Evolutionary conservation across 2,797 vertebrate species (phyloP), one percentile per base, ranked within the genome.

Genomic region (Mormyrus proboscirostris): DNA sequence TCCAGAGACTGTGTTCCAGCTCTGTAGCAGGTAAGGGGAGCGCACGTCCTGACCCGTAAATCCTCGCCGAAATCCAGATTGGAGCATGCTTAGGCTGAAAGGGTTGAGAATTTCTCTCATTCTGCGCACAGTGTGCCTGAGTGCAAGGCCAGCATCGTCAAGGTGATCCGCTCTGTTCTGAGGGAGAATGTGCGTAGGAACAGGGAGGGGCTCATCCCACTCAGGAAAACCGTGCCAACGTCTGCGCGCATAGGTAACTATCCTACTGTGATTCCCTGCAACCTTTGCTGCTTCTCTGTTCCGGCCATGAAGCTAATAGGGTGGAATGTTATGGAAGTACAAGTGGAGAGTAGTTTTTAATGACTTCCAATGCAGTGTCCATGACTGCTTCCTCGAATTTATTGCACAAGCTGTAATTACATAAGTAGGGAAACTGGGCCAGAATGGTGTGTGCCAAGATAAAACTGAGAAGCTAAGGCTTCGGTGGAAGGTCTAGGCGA

Each of bases 91-190:
- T 85, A 50, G 22, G 10, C 7, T 22, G 88, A 25, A 41, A 41
- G 4, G 47, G 12, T 6, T 14, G 25, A 19, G 19, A 57, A 19
- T 29, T 29, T 90, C 38, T 38, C 49, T 91, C 89, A 44, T 90
- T 90, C 90, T 86, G 33, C 44, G 19, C 76, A 16, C 94, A 99
- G 98, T 85, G 95, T 96, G 92, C 96, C 95, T 0, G 98, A 99
- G 92, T 97, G 96, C 95, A 99, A 99, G 94, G 96, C 97, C 90
- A 97, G 90, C 93, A 95, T 96, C 0, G 96, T 99, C 91, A 99
- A 98, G 95, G 97, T 97, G 93, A 97, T 99, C 88, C 98, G 98
- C 89, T 97, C 97, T 14, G 96, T 99, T 90, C 95, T 99, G 93
- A 92, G 98, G 92, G 97, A 99, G 91, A 99, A 98, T 88, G 95